phyloP scores from a whole-genome alignment of 2,888 invertebrate genomes.

The Odontocerum albicorne region DNA sequence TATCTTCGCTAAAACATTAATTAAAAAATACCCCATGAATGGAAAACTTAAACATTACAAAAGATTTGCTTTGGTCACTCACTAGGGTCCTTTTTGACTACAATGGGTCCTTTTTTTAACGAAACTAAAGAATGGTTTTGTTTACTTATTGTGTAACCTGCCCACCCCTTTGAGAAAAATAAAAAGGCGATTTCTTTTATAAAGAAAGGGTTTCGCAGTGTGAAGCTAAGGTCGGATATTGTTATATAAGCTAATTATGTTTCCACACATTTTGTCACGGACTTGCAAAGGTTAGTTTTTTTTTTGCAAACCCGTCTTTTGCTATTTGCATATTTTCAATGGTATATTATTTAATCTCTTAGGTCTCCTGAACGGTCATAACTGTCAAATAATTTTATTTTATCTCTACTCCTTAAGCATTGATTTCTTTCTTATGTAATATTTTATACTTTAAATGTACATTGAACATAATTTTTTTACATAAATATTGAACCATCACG shows the following conservation, averaged over 20 bases:
- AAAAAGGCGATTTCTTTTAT: slow-evolving; percentile 25
- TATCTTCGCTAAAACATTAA: slow-evolving; percentile 36
- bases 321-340: slow-evolving; percentile 25
- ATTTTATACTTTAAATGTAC: no score
- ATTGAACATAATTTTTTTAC: no score
- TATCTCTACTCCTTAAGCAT: no score
- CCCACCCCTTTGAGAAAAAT: slow-evolving; percentile 10
- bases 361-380: slow-evolving; percentile 28
- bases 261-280: slow-evolving; percentile 55
- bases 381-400: slow-evolving; percentile 23
- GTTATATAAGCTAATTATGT: slow-evolving; percentile 54
- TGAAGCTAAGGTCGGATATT: slow-evolving; percentile 31
- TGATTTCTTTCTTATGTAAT: no score
- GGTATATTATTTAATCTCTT: slow-evolving; percentile 21
- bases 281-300: slow-evolving; percentile 9
- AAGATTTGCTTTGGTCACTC: slow-evolving; percentile 32
- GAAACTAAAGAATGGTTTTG: slow-evolving; percentile 30
- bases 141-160: slow-evolving; percentile 32
- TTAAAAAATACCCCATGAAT: slow-evolving; percentile 25
- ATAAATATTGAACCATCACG: no score
- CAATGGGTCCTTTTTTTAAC: slow-evolving; percentile 10
- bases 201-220: slow-evolving; percentile 21
- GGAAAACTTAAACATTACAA: slow-evolving; percentile 7
- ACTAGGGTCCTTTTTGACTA: slow-evolving; percentile 14
- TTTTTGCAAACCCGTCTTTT: slow-evolving; percentile 5